These are phyloP conservation scores for Dryoscopus gambensis DNA, from an alignment of 2,113 vertebrate species.

Conservation along the genomic window DNA sequence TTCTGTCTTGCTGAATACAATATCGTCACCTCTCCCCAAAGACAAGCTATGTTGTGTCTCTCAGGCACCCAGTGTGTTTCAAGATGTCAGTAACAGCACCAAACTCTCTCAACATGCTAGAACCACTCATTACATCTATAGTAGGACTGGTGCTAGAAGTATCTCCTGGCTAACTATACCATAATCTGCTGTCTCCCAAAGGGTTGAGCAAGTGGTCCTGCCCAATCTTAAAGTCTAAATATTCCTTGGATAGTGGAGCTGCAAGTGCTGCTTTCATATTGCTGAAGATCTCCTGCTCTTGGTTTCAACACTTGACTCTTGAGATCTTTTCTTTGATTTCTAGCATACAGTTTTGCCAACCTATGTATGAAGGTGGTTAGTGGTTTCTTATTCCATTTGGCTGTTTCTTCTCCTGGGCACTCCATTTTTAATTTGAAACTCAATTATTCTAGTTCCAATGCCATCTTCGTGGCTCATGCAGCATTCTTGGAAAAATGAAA, in stretches of 20 bases:
- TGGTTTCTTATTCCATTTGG: background rate
- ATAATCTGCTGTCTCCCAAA: background rate
- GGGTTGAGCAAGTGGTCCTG: rapidly evolving
- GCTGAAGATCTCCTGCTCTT: background rate
- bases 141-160: background rate
- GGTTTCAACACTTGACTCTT: background rate
- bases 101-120: background rate
- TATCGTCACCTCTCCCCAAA: background rate
- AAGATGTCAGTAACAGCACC: background rate
- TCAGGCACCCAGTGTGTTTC: background rate
- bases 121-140: background rate
- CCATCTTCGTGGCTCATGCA: background rate
- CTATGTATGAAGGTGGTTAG: background rate
- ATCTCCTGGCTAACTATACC: background rate
- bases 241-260: background rate
- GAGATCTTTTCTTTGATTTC: background rate
- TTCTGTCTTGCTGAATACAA: background rate
- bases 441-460: background rate
- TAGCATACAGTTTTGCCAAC: background rate
- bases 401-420: background rate
- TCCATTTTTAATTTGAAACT: background rate
- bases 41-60: background rate
- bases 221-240: background rate
- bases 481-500: background rate
- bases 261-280: background rate